Conservation (phyloP, 2,113 vertebrate genomes). For the Melanerpes formicivorus region DNA sequence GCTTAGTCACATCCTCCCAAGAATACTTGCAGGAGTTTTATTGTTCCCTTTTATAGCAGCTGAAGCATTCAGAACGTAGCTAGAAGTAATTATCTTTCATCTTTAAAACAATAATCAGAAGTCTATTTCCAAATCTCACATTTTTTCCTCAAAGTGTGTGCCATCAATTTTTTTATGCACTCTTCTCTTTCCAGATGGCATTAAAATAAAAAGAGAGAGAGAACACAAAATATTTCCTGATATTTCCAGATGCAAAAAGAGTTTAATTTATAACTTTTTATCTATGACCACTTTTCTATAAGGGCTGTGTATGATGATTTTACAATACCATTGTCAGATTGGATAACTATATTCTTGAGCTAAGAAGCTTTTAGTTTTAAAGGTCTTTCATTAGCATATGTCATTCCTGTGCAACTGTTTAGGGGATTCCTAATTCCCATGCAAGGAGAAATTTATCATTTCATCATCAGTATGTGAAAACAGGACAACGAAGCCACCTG, state of each 20-base stretch:
- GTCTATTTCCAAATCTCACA: neutral
- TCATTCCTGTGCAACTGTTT: neutral
- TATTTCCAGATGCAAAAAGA: neutral
- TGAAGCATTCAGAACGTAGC: neutral
- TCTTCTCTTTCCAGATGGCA: neutral
- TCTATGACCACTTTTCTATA: neutral
- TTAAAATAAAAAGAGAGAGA: neutral
- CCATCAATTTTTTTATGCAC: neutral
- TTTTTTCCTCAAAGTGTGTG: neutral
- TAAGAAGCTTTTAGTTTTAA: neutral
- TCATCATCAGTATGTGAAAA: neutral
- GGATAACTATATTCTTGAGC: neutral
- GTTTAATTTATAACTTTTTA: neutral
- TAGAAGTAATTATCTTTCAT: slow-evolving; percentile 19
- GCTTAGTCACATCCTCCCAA: neutral
- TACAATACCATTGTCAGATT: neutral
- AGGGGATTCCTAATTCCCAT: neutral
- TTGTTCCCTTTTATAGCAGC: neutral
- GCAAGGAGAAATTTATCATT: neutral
- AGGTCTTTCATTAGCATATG: neutral
- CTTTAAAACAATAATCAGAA: neutral
- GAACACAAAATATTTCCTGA: neutral
- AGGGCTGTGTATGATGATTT: neutral
- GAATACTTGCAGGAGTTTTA: neutral
- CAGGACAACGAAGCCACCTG: neutral